Conservation (phyloP, 2,797 vertebrate genomes). For the Zenarchopterus dispar region DNA sequence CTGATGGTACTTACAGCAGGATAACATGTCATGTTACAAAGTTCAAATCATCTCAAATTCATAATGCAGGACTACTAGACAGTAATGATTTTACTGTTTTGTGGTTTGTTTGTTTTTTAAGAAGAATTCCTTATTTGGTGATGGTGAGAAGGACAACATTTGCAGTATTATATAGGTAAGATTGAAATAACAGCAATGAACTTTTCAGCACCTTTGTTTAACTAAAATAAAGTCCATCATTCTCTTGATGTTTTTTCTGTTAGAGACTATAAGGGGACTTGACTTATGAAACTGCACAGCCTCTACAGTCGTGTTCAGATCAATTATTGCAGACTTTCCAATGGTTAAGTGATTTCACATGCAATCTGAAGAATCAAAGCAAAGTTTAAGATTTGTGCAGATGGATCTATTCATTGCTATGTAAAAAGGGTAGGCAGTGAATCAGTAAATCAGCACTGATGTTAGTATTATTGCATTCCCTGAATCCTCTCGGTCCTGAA, state of each 20-base stretch:
- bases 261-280: neutral
- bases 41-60: too few species aligned
- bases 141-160: too few species aligned
- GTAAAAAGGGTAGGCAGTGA: constrained; percentile 23
- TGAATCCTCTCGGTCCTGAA: constrained; percentile 6
- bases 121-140: too few species aligned
- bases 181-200: too few species aligned
- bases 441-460: constrained; percentile 2
- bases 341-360: constrained; percentile 20
- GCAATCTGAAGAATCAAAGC: constrained; percentile 21
- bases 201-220: too few species aligned
- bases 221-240: neutral
- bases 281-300: constrained; percentile 14
- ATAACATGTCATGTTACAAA: too few species aligned
- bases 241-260: neutral
- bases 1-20: too few species aligned
- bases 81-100: too few species aligned
- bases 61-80: too few species aligned
- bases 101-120: too few species aligned
- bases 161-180: too few species aligned
- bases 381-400: constrained; percentile 15
- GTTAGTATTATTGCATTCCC: constrained; percentile 14
- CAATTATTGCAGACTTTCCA: constrained; percentile 29
- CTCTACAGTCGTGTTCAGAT: constrained; percentile 12
- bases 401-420: constrained; percentile 33